Conservation (phyloP, 1,140 invertebrate species). For the Halyomorpha halys region DNA sequence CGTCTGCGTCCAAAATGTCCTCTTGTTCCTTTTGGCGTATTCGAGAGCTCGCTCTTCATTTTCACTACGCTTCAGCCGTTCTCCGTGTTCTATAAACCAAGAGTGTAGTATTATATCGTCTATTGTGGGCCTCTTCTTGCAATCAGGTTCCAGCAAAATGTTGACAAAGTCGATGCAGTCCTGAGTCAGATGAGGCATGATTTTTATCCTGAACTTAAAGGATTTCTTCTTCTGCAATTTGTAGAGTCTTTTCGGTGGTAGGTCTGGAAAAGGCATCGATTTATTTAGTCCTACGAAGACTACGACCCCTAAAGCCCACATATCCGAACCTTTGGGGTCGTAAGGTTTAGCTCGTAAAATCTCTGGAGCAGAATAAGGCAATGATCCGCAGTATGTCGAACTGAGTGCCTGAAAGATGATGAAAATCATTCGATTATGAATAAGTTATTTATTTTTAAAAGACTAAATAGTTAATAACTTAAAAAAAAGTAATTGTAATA, state of each 20-base stretch:
- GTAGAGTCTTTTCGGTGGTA: constrained; percentile 29
- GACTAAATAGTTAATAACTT: too few species aligned
- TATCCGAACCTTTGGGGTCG: constrained; percentile 49
- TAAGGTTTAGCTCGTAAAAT: constrained; percentile 44
- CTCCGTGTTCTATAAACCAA: constrained; percentile 11
- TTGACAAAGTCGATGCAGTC: background rate
- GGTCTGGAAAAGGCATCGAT: constrained; percentile 65
- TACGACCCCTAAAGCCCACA: constrained; percentile 59
- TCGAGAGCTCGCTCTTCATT: constrained; percentile 12
- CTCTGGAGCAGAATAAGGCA: constrained; percentile 60
- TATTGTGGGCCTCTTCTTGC: constrained; percentile 3
- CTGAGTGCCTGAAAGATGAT: constrained; percentile 36
- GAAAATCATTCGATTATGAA: background rate
- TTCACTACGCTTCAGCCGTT: background rate
- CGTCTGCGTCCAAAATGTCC: background rate
- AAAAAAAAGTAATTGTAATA: too few species aligned
- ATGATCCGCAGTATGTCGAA: constrained; percentile 58
- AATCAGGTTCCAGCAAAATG: constrained; percentile 9
- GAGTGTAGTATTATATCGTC: constrained; percentile 9
- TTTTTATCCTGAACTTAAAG: constrained; percentile 16
- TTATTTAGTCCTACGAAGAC: constrained; percentile 62
- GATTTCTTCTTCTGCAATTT: constrained; percentile 39
- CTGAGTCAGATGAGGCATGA: constrained; percentile 9
- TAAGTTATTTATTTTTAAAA: too few species aligned
- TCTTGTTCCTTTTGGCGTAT: constrained; percentile 1